Evolutionary conservation across 2,888 invertebrate species (phyloP), one percentile per base, ranked within the genome.

Genomic region (Pseudococcus longispinus): DNA sequence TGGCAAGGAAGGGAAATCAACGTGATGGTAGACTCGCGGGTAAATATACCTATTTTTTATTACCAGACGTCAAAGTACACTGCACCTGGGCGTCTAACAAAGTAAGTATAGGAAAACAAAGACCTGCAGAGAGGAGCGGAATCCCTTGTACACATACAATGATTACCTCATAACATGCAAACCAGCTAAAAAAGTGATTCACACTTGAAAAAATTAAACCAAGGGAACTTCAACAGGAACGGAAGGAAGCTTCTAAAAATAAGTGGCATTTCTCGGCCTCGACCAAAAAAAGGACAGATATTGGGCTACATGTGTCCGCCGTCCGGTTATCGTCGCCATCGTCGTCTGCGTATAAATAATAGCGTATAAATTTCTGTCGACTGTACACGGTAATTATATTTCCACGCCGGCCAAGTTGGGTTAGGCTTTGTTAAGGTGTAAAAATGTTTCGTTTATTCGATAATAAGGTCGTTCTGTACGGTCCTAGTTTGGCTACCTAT

Each of bases 371-470:
- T 60, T 60, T 20, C 60, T 46, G 15, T 60, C 60, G 60, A 20
- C 60, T 18, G 26, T 26, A 26, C 13, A 26, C 55, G n/a, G 26
- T 65, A 70, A 70, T 70, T 29, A 70, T 70, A 70, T 32, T 65
- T 65, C 65, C 51, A 60, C 60, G 13, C 2, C 18, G 70, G 18
- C 29, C 18, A 6, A 70, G 20, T n/a, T n/a, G 13, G n/a, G 20
- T 6, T 70, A 70, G 70, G 29, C 70, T 70, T 70, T 70, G 70
- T 70, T 70, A 29, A 70, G 26, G 29, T 26, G 70, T 70, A 70
- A 70, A 70, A 70, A 70, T 70, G 29, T 70, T 70, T 70, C 70
- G 29, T 70, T 70, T 70, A 70, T 70, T 70, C 70, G 70, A 70
- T 70, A 70, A 70, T 70, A 70, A 70, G 70, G 29, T 70, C 29